phyloP scores from a whole-genome alignment of 2,888 invertebrate genomes.

The Campoletis raptor region DNA sequence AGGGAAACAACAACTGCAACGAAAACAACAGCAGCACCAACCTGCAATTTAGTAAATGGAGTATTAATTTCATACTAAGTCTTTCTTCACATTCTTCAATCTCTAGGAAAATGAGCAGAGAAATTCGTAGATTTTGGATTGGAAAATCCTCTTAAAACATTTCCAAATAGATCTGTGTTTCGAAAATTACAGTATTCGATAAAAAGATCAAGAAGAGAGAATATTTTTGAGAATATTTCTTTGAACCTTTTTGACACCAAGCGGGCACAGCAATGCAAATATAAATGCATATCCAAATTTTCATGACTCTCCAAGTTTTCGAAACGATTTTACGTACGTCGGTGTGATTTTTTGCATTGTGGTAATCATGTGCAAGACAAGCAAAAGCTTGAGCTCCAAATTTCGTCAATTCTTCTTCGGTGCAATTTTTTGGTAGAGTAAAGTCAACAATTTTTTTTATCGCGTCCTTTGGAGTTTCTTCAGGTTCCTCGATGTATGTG shows the following conservation, averaged over 20 bases:
- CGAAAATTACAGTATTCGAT: neutral
- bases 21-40: constrained; percentile 88
- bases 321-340: constrained; percentile 73
- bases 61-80: constrained; percentile 30
- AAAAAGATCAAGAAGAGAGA: neutral
- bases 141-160: neutral
- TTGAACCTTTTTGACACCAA: constrained; percentile 86
- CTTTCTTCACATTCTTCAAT: neutral
- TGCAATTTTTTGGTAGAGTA: constrained; percentile 84
- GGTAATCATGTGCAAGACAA: constrained; percentile 83
- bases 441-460: constrained; percentile 82
- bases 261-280: constrained; percentile 85
- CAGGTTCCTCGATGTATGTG: constrained; percentile 82
- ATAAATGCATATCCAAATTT: constrained; percentile 85
- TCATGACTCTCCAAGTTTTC: constrained; percentile 80
- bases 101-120: neutral
- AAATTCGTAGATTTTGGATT: neutral
- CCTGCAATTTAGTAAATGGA: constrained; percentile 82
- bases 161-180: constrained; percentile 17
- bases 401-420: constrained; percentile 84
- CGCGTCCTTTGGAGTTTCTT: constrained; percentile 82
- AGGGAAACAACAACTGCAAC: constrained; percentile 87
- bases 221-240: neutral
- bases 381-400: constrained; percentile 84
- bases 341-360: constrained; percentile 75